These are phyloP conservation scores for Pardalotus punctatus DNA, from an alignment of 2,113 vertebrate species.

Conservation along the genomic window DNA sequence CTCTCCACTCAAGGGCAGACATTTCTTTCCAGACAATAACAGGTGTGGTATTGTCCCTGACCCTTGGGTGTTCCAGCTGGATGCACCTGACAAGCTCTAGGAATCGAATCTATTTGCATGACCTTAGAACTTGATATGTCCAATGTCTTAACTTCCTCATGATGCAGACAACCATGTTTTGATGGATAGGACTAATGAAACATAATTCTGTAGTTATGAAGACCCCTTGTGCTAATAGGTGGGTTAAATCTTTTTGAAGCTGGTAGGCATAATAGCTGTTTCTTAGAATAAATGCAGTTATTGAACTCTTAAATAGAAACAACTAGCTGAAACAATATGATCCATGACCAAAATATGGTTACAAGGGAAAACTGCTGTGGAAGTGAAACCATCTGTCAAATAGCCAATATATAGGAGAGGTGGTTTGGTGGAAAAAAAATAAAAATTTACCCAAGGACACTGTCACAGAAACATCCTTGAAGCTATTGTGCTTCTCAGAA, in stretches of 20 bases:
- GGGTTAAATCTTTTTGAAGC: constrained; percentile 32
- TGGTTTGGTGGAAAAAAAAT: not conserved
- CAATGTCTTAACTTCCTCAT: not conserved
- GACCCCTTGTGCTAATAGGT: not conserved
- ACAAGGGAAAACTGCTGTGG: not conserved
- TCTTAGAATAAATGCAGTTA: not conserved
- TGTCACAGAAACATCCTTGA: not conserved
- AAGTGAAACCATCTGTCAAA: not conserved
- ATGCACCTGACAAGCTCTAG: not conserved
- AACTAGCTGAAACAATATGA: constrained; percentile 22
- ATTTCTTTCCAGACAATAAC: not conserved
- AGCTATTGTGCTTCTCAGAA: not conserved
- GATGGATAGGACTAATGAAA: constrained; percentile 51
- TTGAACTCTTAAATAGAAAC: not conserved
- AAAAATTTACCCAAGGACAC: not conserved
- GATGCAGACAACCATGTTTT: constrained; percentile 4
- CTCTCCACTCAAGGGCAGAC: not conserved
- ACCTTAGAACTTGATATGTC: constrained; percentile 45
- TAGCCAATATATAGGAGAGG: not conserved
- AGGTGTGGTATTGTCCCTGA: not conserved
- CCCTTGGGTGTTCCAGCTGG: constrained; percentile 16
- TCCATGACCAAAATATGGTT: constrained; percentile 10
- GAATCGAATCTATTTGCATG: constrained; percentile 16
- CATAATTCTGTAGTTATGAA: constrained; percentile 30
- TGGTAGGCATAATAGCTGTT: not conserved